Base-by-base conservation (phyloP, 2,888 invertebrate genomes). In the Meiosimyza decipiens region DNA sequence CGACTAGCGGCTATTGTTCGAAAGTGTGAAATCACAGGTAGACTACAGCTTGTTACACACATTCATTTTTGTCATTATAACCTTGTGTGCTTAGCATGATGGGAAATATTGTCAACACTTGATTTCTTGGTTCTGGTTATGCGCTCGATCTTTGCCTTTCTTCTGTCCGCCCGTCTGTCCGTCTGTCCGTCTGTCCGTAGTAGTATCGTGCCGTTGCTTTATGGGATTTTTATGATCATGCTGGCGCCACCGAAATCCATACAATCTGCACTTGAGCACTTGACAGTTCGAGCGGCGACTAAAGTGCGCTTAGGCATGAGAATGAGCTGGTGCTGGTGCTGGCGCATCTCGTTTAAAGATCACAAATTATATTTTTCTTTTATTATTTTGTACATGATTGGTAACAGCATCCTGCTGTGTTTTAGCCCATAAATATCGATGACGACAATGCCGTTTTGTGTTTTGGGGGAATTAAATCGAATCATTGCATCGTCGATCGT, bases 1-100 rank as follows among this genome's bases (percentile, higher is more conserved):
- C 40, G 6, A 12, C 59, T 28, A 57, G 63, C 63, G 52, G 51
- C 72, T 65, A 72, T 74, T 77, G 75, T 74, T 65, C 62, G 73
- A 73, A 78, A 76, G 80, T 80, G 80, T 79, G 79, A 79, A 80
- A 76, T 76, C 74, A 63, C 76, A 78, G 77, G 77, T 79, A 79
- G 76, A 75, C 60, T n/a, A 40, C 49, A 51, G 60, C 28, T 59
- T 33, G 50, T 51, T 47, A 65, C 51, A 63, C 55, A 63, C 68
- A 74, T 69, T 75, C 73, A 72, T 62, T 54, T 60, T 62, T 63
- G 67, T 62, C 72, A 60, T 40, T 40, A 40, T 54, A 12, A 28
- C 54, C 16, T 13, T 51, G 33, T 15, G 18, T 75, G 54, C 71
- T 57, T 62, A 54, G 65, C 67, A 28, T 65, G 52, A 16, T 71